Evolutionary conservation across 2,888 invertebrate genomes (phyloP), one percentile per base, ranked within the genome.

Genomic region (Esperia sulphurella): DNA sequence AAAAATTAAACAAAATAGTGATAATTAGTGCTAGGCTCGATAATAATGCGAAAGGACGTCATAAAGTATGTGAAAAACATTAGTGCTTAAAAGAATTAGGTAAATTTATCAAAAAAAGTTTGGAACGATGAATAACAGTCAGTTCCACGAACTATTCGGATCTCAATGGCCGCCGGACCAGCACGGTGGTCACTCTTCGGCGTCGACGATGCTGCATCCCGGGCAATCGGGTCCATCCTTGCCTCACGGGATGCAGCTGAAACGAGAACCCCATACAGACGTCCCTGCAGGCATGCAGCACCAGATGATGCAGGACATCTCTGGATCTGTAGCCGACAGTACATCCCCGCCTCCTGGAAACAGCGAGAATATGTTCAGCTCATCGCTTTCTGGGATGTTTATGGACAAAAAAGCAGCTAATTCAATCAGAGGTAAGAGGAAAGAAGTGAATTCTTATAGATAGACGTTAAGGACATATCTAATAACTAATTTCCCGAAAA

Each of bases 321-420:
- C 83, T 28, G 86, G 80, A 6, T 83, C 87, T 0, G 88, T 92
- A 14, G 91, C 91, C 2, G 92, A 92, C 64, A 92, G 92, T 56
- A 91, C 92, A 8, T 92, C 92, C 0, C 41, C 46, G 8, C 92
- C 92, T 0, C 92, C 92, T 0, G 83, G 86, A 10, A 77, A 74
- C 59, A 79, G 80, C 52, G 87, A 87, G 40, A 82, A 83, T n/a
- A 82, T 89, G 76, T 83, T 84, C 55, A 84, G 87, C 43, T 78
- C 90, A 0, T 80, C 83, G 0, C 76, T 90, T 51, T 76, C 84
- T 14, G 84, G 83, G 30, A 84, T 89, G 83, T 91, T 90, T 50
- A 91, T 91, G 77, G 91, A 92, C 60, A 88, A 91, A 73, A 92
- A 92, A 73, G 91, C 89, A 52, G 92, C 91, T 47, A 93, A 93